These are phyloP conservation scores for human (Homo sapiens) DNA, from an alignment of 2,113 vertebrate genomes.

Conservation along the genomic window GRCh38 chr9:112857501-112858000, in stretches of 20 bases:
- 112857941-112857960: not conserved
- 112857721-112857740: not conserved
- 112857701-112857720: not conserved
- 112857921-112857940: not conserved
- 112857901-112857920: not conserved
- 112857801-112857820: no score
- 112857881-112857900: not conserved
- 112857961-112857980: not conserved
- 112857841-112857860: no score
- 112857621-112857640: not conserved
- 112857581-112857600: not conserved
- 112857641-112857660: not conserved
- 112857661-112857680: not conserved
- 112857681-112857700: not conserved
- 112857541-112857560: not conserved
- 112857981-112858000: not conserved
- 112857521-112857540: not conserved
- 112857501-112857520: not conserved
- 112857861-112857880: no score
- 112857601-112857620: not conserved
- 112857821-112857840: no score
- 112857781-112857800: no score
- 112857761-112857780: no score
- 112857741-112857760: not conserved
- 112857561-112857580: not conserved